A percentile compares a stretch with the other conserved stretches of the same genome.
Conservation (phyloP, 2,113 vertebrate genomes). For the Saccopteryx bilineata region DNA sequence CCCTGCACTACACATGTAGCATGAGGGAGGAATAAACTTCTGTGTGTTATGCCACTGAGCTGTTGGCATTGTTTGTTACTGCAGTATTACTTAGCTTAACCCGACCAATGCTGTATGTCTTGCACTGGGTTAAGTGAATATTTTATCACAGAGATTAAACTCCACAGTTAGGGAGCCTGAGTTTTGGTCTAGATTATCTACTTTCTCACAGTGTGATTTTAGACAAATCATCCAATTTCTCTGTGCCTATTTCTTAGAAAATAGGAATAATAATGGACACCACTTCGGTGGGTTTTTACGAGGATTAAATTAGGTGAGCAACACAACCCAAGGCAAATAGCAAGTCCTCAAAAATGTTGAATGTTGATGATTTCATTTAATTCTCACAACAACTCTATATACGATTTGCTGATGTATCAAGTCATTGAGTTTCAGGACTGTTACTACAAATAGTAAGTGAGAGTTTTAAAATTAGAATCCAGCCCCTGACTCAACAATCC, state of each 20-base stretch:
- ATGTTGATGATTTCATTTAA: neutral
- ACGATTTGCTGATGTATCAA: neutral
- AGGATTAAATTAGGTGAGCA: neutral
- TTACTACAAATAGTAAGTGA: neutral
- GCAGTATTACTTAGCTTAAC: neutral
- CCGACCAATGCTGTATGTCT: neutral
- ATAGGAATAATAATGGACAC: neutral
- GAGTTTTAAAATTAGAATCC: neutral
- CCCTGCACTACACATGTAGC: neutral
- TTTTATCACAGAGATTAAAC: neutral
- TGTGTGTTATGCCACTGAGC: neutral
- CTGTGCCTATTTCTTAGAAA: constrained; percentile 18
- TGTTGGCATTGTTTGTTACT: neutral
- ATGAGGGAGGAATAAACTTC: neutral
- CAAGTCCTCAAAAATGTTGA: neutral
- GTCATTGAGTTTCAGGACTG: neutral
- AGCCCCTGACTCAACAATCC: neutral
- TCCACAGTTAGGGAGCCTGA: neutral
- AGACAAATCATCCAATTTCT: neutral
- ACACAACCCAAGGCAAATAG: neutral
- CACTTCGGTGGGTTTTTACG: neutral
- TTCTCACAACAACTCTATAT: neutral
- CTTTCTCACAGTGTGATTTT: neutral
- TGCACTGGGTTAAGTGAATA: neutral
- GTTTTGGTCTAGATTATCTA: neutral